Evolutionary conservation across 2,888 invertebrate species (phyloP).

Genomic region (Hipparchia sbordonii): DNA sequence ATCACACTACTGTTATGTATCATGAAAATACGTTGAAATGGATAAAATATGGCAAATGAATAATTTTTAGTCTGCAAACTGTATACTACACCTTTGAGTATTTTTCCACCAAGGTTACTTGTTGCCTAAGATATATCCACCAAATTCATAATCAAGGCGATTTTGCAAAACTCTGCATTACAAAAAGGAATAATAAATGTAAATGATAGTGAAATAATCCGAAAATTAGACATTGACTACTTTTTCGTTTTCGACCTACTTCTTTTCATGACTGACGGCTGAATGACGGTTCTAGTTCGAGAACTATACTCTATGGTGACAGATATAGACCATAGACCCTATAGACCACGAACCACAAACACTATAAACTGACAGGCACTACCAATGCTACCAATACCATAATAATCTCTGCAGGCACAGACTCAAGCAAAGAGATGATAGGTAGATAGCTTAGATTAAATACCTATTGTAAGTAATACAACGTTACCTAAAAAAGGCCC

Average conservation of each 20-base stretch:
- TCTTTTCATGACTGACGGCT: slow-evolving; percentile 58
- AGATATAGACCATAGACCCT: too few relatives aligned
- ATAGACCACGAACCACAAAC: too few relatives aligned
- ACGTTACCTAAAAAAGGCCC: too few relatives aligned
- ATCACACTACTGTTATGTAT: slow-evolving; percentile 48
- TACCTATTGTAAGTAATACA: too few relatives aligned
- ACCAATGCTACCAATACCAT: too few relatives aligned
- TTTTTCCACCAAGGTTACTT: slow-evolving; percentile 56
- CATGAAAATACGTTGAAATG: slow-evolving; percentile 65
- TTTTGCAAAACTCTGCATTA: slow-evolving; percentile 41
- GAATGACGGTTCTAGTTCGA: not conserved
- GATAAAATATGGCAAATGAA: slow-evolving; percentile 78
- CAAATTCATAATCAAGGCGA: slow-evolving; percentile 54
- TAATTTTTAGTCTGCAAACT: slow-evolving; percentile 50
- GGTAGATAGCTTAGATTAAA: too few relatives aligned
- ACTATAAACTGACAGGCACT: too few relatives aligned
- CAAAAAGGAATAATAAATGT: slow-evolving; percentile 38
- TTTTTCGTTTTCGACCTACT: slow-evolving; percentile 75
- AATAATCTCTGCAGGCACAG: too few relatives aligned
- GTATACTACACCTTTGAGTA: slow-evolving; percentile 65
- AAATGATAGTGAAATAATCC: slow-evolving; percentile 53
- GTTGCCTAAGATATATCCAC: slow-evolving; percentile 46
- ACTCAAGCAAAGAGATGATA: too few relatives aligned
- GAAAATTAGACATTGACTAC: slow-evolving; percentile 60
- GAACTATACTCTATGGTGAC: too few relatives aligned